These are phyloP conservation scores for Zaprionus tsacasi DNA, from an alignment of 1,140 invertebrate species.

Conservation along the genomic window DNA sequence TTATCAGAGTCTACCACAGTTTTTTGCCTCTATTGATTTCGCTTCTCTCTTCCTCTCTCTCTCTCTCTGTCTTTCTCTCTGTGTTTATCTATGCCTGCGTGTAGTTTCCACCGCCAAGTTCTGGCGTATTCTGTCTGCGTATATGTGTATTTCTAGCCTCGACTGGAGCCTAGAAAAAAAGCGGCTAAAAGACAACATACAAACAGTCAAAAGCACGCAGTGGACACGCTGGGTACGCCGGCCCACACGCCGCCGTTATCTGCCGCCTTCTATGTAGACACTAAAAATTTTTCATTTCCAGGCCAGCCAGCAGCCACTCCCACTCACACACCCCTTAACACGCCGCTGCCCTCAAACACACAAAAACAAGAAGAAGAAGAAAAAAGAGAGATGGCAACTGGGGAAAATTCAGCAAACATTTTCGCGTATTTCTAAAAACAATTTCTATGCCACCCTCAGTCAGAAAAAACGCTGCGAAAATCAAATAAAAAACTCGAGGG, in stretches of 20 bases:
- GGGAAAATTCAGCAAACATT: conserved; percentile 72
- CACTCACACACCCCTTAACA: not conserved
- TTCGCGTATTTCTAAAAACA: conserved; percentile 83
- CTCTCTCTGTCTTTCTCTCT: conserved; percentile 20
- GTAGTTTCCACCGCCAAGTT: conserved; percentile 48
- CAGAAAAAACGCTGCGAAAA: not conserved
- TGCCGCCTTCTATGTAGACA: conserved; percentile 75
- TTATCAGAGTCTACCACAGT: conserved; percentile 27
- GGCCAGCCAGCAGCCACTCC: conserved; percentile 43
- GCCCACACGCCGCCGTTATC: conserved; percentile 47
- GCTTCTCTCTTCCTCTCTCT: not conserved
- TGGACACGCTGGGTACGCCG: conserved; percentile 9
- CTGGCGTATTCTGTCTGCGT: conserved; percentile 70
- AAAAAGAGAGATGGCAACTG: conserved; percentile 3
- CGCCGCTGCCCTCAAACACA: too few relatives aligned
- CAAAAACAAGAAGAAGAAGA: not conserved
- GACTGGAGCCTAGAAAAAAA: conserved; percentile 57
- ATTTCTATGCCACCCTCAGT: conserved; percentile 63
- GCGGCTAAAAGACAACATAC: conserved; percentile 40
- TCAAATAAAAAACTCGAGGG: conserved; percentile 28
- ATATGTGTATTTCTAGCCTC: conserved; percentile 37
- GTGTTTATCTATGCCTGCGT: conserved; percentile 75
- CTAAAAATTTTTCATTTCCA: conserved; percentile 80
- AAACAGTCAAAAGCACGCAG: conserved; percentile 77
- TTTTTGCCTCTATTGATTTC: conserved; percentile 11